These are phyloP conservation scores for Asbolus verrucosus DNA, from an alignment of 1,140 invertebrate species.

Conservation along the genomic window DNA sequence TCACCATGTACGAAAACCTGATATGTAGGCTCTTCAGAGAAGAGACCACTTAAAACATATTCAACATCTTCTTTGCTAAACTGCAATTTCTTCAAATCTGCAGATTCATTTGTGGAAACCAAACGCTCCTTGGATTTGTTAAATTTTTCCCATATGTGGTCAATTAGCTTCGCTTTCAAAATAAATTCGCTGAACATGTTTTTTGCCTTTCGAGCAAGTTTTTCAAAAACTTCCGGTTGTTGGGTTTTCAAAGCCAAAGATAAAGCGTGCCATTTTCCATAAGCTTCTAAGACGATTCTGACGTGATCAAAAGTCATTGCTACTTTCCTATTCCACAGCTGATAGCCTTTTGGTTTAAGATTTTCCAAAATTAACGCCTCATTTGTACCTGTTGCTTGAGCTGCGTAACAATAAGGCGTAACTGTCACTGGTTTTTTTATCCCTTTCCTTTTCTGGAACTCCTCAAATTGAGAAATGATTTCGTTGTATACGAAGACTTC, in stretches of 20 bases:
- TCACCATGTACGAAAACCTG: constrained; percentile 51
- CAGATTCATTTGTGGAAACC: no score
- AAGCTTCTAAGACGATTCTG: constrained; percentile 1
- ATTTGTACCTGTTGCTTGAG: not conserved
- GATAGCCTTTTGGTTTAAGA: constrained; percentile 7
- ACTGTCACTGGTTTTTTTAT: no score
- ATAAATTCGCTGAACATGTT: not conserved
- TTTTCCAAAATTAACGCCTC: constrained; percentile 33
- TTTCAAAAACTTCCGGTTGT: not conserved
- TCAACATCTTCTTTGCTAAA: constrained; percentile 13
- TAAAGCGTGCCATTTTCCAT: constrained; percentile 16
- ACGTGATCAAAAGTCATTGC: constrained; percentile 5
- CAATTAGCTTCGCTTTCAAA: not conserved
- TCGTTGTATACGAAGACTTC: constrained; percentile 2
- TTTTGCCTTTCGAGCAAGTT: not conserved
- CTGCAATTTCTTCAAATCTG: constrained; percentile 7
- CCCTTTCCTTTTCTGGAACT: not conserved
- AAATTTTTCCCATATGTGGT: no score
- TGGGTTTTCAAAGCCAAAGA: constrained; percentile 13
- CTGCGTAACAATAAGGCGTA: constrained; percentile 3
- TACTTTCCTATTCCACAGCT: not conserved
- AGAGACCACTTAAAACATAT: constrained; percentile 37
- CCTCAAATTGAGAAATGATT: not conserved
- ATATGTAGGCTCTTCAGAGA: constrained; percentile 11
- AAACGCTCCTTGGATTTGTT: no score